These are phyloP conservation scores for Galeopsomyia nigrocyanea DNA, from an alignment of 2,888 invertebrate genomes.

Conservation along the genomic window DNA sequence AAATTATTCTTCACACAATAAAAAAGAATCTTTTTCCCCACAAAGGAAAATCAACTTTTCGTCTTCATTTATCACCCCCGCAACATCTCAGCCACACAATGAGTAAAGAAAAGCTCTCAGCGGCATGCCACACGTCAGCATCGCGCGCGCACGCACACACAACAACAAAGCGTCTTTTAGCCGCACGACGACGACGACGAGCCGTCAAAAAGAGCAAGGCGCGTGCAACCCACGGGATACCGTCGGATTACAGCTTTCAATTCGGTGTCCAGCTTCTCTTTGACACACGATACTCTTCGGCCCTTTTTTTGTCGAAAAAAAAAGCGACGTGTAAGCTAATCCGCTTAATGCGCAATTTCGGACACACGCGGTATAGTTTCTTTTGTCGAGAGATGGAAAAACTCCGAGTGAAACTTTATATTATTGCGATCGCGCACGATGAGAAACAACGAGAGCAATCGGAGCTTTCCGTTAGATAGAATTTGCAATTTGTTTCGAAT, in stretches of 20 bases:
- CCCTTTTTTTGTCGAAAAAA: slow-evolving; percentile 38
- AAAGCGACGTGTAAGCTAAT: slow-evolving; percentile 41
- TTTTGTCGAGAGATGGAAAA: slow-evolving; percentile 1
- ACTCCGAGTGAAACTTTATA: slow-evolving; percentile 23
- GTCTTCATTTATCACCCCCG: no score
- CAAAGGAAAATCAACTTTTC: no score
- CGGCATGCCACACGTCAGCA: slow-evolving; percentile 12
- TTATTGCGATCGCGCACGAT: background rate
- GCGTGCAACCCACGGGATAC: background rate
- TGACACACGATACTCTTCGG: slow-evolving; percentile 46
- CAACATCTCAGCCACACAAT: no score
- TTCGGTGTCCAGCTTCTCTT: slow-evolving; percentile 25
- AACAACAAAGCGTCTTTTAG: no score
- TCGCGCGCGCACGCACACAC: slow-evolving; percentile 5
- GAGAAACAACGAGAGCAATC: slow-evolving; percentile 16
- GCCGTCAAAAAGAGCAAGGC: slow-evolving; percentile 32
- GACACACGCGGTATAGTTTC: background rate
- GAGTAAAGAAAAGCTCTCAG: slow-evolving; percentile 3
- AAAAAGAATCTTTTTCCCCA: no score
- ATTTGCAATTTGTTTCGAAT: no score
- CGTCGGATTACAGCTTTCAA: slow-evolving; percentile 27
- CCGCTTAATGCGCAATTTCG: slow-evolving; percentile 43
- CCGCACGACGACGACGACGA: background rate
- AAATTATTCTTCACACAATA: no score
- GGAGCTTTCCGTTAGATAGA: no score